A percentile compares a stretch with the other conserved stretches of the same genome.
Conservation (phyloP, 2,113 vertebrate species). For the Symphodus melops region DNA sequence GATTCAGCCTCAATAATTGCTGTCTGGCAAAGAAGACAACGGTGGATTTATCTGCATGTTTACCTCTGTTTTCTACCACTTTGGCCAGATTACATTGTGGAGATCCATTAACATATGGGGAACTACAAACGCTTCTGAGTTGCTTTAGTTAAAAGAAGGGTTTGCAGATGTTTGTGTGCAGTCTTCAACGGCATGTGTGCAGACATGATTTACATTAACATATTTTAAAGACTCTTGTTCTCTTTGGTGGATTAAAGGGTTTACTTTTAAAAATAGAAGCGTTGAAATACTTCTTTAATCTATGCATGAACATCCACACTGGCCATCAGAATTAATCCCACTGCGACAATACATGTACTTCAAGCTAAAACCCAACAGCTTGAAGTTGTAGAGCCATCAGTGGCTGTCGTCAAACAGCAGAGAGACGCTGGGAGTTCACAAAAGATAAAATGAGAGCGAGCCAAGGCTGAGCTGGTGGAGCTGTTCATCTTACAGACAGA, state of each 20-base stretch:
- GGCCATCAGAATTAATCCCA: conserved; percentile 57
- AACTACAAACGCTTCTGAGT: conserved; percentile 50
- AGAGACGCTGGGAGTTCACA: conserved; percentile 27
- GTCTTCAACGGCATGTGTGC: conserved; percentile 25
- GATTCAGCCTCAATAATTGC: conserved; percentile 8
- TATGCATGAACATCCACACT: conserved; percentile 30
- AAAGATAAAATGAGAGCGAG: conserved; percentile 36
- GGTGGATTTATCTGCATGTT: conserved; percentile 14
- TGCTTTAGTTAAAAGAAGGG: conserved; percentile 25
- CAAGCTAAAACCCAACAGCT: conserved; percentile 47
- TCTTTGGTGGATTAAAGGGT: conserved; percentile 53
- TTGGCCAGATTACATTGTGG: conserved; percentile 38
- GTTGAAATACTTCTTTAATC: conserved; percentile 51
- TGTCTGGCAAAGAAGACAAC: conserved; percentile 23
- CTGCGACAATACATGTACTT: conserved; percentile 28
- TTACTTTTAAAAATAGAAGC: conserved; percentile 65
- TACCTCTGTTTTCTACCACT: conserved; percentile 23
- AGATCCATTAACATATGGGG: conserved; percentile 46
- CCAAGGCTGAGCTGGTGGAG: conserved; percentile 26
- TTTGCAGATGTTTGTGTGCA: conserved; percentile 9
- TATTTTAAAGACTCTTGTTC: conserved; percentile 45
- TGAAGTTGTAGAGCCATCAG: conserved; percentile 32
- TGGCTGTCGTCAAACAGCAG: conserved; percentile 19
- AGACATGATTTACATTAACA: conserved; percentile 26
- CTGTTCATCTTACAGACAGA: conserved; percentile 60